These are phyloP conservation scores for Acanthosepion esculentum DNA, from an alignment of 2,888 invertebrate genomes.

Conservation along the genomic window DNA sequence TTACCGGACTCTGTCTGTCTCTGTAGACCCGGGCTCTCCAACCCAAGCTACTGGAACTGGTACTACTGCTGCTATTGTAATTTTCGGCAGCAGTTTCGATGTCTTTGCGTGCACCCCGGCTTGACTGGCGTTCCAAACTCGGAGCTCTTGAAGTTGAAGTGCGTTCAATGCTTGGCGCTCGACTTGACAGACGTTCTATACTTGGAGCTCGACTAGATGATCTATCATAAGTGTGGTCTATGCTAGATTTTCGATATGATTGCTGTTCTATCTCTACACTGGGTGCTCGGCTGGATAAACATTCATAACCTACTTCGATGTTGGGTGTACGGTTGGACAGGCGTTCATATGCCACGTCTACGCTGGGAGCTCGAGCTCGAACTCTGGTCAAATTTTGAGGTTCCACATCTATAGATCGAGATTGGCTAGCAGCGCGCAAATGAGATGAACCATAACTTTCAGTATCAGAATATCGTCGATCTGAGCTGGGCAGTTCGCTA, in stretches of 20 bases:
- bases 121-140: neutral
- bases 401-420: slow-evolving; percentile 14
- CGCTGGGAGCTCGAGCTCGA: slow-evolving; percentile 33
- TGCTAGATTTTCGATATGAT: neutral
- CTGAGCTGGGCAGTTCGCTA: slow-evolving; percentile 25
- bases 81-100: neutral
- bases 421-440: slow-evolving; percentile 36
- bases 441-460: slow-evolving; percentile 35
- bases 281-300: neutral
- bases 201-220: neutral
- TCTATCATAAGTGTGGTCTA: neutral
- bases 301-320: neutral
- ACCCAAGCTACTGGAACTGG: neutral
- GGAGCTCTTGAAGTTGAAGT: neutral
- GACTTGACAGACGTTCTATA: neutral
- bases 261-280: neutral
- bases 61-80: neutral
- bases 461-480: neutral
- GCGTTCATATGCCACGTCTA: slow-evolving; percentile 25
- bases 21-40: slow-evolving; percentile 39
- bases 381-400: neutral
- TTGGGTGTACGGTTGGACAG: neutral
- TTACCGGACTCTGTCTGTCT: neutral
- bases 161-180: neutral
- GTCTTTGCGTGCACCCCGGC: neutral